A percentile compares a stretch with the other conserved stretches of the same genome.
Conservation (phyloP, 2,888 invertebrate species). For the Hydrotaea diabolus region DNA sequence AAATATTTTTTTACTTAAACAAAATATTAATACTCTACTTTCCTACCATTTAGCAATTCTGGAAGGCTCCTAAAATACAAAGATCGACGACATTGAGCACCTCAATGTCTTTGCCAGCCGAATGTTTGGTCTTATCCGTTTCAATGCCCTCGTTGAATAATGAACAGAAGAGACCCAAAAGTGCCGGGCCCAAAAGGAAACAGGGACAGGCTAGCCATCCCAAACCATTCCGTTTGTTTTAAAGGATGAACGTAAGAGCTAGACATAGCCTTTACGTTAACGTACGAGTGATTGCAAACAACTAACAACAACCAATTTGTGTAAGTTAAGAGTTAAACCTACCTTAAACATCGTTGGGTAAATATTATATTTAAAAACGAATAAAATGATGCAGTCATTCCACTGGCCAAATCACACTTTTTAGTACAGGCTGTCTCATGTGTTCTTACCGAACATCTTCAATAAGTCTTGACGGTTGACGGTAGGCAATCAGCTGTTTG, state of each 20-base stretch:
- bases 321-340: too few species aligned
- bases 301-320: too few species aligned
- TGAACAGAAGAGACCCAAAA: constrained; percentile 78
- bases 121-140: constrained; percentile 80
- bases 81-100: constrained; percentile 80
- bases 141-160: constrained; percentile 80
- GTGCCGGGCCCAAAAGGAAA: constrained; percentile 78
- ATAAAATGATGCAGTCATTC: too few species aligned
- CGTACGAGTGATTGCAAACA: too few species aligned
- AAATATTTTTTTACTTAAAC: constrained; percentile 24
- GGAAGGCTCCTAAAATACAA: constrained; percentile 79
- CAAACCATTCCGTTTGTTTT: constrained; percentile 80
- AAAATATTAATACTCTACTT: constrained; percentile 4
- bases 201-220: constrained; percentile 78
- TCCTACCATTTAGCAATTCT: constrained; percentile 72
- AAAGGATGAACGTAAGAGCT: constrained; percentile 50
- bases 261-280: too few species aligned
- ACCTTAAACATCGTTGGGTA: too few species aligned
- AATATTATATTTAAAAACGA: too few species aligned
- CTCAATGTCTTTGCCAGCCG: constrained; percentile 81
- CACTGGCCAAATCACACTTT: too few species aligned
- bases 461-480: too few species aligned
- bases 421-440: too few species aligned
- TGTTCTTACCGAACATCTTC: too few species aligned
- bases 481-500: too few species aligned